Conservation (phyloP, 2,888 invertebrate genomes). For the Mythimna albipuncta region DNA sequence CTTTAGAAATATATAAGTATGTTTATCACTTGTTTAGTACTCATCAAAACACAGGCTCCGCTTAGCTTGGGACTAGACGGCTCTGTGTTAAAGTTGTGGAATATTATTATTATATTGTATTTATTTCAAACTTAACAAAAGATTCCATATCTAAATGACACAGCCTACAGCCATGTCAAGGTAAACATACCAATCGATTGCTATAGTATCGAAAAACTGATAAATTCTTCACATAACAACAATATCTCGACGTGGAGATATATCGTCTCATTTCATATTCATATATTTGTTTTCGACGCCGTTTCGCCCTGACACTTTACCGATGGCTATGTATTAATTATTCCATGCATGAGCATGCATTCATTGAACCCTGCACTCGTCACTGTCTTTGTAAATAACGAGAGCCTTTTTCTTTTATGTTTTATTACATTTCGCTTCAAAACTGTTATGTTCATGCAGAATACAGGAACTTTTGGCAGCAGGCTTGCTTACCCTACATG, state of each 20-base stretch:
- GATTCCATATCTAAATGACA: background rate
- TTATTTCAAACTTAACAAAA: too few relatives aligned
- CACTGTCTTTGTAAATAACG: slow-evolving; percentile 64
- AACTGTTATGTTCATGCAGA: background rate
- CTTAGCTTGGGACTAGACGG: too few relatives aligned
- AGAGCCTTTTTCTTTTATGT: slow-evolving; percentile 50
- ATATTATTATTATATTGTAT: too few relatives aligned
- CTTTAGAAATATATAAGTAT: too few relatives aligned
- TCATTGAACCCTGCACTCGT: slow-evolving; percentile 71
- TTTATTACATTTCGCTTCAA: slow-evolving; percentile 24
- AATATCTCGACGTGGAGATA: slow-evolving; percentile 73
- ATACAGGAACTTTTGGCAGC: background rate
- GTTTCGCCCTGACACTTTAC: slow-evolving; percentile 81
- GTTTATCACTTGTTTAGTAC: too few relatives aligned
- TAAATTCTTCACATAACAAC: slow-evolving; percentile 64
- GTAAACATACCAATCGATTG: slow-evolving; percentile 17
- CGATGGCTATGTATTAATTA: slow-evolving; percentile 84
- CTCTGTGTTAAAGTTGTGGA: too few relatives aligned
- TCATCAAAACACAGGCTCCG: too few relatives aligned
- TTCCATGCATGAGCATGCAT: slow-evolving; percentile 79
- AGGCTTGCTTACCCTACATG: background rate
- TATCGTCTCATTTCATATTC: slow-evolving; percentile 84
- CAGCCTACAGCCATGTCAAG: background rate
- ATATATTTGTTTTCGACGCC: slow-evolving; percentile 86
- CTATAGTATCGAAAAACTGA: slow-evolving; percentile 40